phyloP scores from a whole-genome alignment of 2,797 vertebrate species.

The Melanotaenia trifasciata region DNA sequence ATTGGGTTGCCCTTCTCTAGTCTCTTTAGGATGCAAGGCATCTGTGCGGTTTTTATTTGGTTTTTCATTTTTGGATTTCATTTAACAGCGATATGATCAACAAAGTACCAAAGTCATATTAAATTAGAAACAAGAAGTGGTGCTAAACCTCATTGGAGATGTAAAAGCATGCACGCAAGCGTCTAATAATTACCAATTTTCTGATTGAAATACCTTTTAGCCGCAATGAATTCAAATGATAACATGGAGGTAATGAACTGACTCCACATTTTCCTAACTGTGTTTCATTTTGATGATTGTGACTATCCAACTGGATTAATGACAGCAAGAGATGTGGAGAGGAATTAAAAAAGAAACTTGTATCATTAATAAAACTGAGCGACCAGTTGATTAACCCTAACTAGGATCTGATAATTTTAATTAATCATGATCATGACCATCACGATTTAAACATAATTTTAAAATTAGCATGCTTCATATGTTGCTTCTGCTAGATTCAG shows the following conservation, averaged over 20 bases:
- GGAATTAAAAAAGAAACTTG: too few relatives aligned
- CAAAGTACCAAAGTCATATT: background rate
- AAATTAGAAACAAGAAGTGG: slow-evolving; percentile 1
- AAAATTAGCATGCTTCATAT: slow-evolving; percentile 4
- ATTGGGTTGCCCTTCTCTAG: background rate
- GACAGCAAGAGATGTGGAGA: background rate
- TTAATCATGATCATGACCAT: background rate
- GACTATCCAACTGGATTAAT: slow-evolving; percentile 30
- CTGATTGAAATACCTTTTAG: slow-evolving; percentile 33
- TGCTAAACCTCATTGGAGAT: slow-evolving; percentile 7
- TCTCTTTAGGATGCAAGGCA: background rate
- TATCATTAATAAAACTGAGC: background rate
- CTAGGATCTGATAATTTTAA: background rate
- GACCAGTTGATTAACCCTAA: background rate
- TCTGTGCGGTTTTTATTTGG: background rate
- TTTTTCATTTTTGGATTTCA: background rate
- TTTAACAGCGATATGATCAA: slow-evolving; percentile 2
- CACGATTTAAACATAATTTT: background rate
- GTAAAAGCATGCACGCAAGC: background rate
- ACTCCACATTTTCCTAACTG: slow-evolving; percentile 21
- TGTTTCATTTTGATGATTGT: slow-evolving; percentile 8
- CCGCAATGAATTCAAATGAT: slow-evolving; percentile 29
- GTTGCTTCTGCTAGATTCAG: too few relatives aligned
- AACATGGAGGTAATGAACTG: slow-evolving; percentile 29
- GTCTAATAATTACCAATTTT: slow-evolving; percentile 33